Evolutionary conservation across 2,113 vertebrate genomes (phyloP), one percentile per base, ranked within the genome.

Genomic region (Anguilla rostrata): DNA sequence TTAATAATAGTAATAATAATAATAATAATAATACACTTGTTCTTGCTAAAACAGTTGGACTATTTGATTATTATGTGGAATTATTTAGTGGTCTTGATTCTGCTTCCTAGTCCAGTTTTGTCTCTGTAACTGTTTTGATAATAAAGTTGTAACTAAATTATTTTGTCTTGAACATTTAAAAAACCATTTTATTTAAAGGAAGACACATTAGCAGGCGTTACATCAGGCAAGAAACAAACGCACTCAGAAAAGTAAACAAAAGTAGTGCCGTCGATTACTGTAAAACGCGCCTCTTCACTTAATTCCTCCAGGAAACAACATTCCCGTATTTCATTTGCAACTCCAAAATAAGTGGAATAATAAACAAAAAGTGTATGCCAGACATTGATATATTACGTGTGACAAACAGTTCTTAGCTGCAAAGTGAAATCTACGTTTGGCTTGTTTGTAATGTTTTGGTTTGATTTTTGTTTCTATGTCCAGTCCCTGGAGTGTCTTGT

Each of bases 401-500:
- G 18, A 20, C 75, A 78, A 29, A n/a, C 3, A 63, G 84, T 56
- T 80, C 83, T 39, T 39, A 11, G 82, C 53, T 81, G 86, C 71
- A 46, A 39, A 83, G 9, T 83, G 39, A 20, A 86, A 2, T 66
- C 14, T 29, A 11, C 39, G 8, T 78, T 39, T 86, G 15, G 12
- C 46, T 39, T 22, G 3, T 12, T 75, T 60, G 34, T 83, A 34
- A 22, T 87, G 18, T 43, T 71, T 60, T 82, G 34, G 22, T 56
- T 12, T 49, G 1, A 46, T 71, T 84, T 84, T 5, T 87, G 40
- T 79, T 89, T 66, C 87, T 86, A 86, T 87, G 63, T 22, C 14
- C 94, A 98, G 97, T 94, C 79, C 93, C 94, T 0, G 96, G 94
- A n/a, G 86, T 93, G 34, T 94, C 95, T 86, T 99, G 98, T 5